phyloP scores from a whole-genome alignment of 1,140 invertebrate species.

The Drosophila watanabei region DNA sequence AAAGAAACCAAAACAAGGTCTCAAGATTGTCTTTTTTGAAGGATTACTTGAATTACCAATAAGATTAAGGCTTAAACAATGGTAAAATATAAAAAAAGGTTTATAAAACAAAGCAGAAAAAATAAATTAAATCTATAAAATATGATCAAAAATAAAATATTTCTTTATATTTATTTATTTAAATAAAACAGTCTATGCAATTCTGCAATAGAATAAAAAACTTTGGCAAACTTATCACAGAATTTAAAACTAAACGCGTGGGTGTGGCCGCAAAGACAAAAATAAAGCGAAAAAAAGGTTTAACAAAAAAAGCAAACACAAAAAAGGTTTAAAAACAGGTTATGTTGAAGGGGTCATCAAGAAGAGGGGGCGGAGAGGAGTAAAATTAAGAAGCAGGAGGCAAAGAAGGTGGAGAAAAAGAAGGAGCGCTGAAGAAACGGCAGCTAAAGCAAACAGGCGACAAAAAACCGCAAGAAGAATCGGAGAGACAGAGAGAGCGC shows the following conservation, averaged over 20 bases:
- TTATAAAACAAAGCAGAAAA: background rate
- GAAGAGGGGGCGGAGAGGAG: background rate
- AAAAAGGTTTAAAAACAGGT: conserved; percentile 33
- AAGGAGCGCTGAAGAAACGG: conserved; percentile 8
- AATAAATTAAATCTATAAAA: background rate
- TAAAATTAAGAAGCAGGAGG: background rate
- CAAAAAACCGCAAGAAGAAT: conserved; percentile 44
- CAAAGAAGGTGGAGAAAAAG: background rate
- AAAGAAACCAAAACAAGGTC: conserved; percentile 19
- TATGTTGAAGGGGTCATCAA: background rate
- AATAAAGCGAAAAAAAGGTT: background rate
- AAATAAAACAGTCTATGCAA: background rate
- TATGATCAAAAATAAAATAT: background rate
- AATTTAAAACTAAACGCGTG: background rate
- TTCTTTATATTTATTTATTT: too few relatives aligned
- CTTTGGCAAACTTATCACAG: background rate
- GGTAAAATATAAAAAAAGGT: background rate
- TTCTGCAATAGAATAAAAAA: background rate
- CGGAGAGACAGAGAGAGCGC: conserved; percentile 13
- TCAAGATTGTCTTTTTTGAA: background rate
- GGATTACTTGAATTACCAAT: conserved; percentile 9
- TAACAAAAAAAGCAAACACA: background rate
- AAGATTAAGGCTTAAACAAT: background rate
- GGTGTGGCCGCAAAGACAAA: conserved; percentile 19
- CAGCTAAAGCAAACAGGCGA: conserved; percentile 69